phyloP scores from a whole-genome alignment of 2,797 vertebrate genomes.

The Sylvia borin region DNA sequence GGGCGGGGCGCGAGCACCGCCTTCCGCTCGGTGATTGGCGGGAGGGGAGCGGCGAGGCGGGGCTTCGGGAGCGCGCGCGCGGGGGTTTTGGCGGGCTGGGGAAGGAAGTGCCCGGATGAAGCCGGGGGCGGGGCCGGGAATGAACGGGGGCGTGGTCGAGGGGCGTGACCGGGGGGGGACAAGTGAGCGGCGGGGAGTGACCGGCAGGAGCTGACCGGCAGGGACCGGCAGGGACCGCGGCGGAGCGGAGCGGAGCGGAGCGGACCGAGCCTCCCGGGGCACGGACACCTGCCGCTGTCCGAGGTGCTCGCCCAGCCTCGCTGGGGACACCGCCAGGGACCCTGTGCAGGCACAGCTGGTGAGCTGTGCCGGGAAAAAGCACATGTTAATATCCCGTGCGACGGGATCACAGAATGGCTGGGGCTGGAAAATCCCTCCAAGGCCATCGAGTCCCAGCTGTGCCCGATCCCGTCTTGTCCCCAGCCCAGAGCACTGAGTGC shows the following conservation, averaged over 20 bases:
- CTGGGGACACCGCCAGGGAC: background rate
- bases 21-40: background rate
- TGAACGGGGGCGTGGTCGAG: too few relatives aligned
- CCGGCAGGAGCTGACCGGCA: too few relatives aligned
- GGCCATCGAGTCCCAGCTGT: rapidly evolving
- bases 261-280: background rate
- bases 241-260: too few relatives aligned
- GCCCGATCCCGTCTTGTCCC: rapidly evolving
- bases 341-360: background rate
- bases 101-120: background rate
- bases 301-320: background rate
- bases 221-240: too few relatives aligned
- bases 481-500: background rate
- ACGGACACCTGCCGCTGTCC: background rate
- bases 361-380: background rate
- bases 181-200: too few relatives aligned
- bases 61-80: background rate
- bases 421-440: background rate
- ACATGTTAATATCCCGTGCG: too few relatives aligned
- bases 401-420: background rate
- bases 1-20: background rate
- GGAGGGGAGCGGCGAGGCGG: background rate
- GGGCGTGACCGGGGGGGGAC: too few relatives aligned
- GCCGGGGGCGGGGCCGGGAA: background rate
- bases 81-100: background rate